Percentiles rank a stretch among this genome's conserved stretches.
These are phyloP conservation scores for Notechis scutatus DNA, from an alignment of 2,113 vertebrate genomes.

Conservation along the genomic window DNA sequence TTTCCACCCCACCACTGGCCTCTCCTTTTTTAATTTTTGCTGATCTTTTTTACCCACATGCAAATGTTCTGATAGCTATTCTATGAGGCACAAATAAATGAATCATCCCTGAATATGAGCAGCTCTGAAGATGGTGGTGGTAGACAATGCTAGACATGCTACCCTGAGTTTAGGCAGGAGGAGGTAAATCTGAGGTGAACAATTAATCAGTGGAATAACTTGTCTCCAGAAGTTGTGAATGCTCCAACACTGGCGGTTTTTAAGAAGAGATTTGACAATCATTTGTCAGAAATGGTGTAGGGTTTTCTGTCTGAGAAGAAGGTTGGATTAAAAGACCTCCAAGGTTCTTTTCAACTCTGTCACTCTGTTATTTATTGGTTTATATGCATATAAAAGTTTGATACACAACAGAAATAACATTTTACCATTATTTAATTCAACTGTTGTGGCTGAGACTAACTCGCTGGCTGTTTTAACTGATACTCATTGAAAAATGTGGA, in stretches of 20 bases:
- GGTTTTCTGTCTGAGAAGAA: not conserved
- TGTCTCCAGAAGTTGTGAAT: not conserved
- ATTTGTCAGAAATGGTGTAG: not conserved
- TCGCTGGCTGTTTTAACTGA: not conserved
- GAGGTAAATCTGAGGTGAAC: not conserved
- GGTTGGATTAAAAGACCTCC: not conserved
- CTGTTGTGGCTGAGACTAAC: not conserved
- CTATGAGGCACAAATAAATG: not conserved
- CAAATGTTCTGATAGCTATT: not conserved
- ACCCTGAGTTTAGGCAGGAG: not conserved
- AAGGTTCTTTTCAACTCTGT: not conserved
- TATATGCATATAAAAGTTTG: not conserved
- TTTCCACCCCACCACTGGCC: not conserved
- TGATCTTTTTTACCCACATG: not conserved
- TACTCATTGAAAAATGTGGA: not conserved
- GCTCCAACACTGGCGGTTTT: not conserved
- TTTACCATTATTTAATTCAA: not conserved
- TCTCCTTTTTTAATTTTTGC: not conserved
- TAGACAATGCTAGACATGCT: not conserved
- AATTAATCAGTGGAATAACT: not conserved
- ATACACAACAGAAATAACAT: not conserved
- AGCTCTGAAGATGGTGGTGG: not conserved
- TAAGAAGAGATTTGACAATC: not conserved
- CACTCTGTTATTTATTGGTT: not conserved
- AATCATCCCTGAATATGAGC: not conserved